Base-by-base conservation (phyloP, 1,140 invertebrate species). In the Spodoptera litura region DNA sequence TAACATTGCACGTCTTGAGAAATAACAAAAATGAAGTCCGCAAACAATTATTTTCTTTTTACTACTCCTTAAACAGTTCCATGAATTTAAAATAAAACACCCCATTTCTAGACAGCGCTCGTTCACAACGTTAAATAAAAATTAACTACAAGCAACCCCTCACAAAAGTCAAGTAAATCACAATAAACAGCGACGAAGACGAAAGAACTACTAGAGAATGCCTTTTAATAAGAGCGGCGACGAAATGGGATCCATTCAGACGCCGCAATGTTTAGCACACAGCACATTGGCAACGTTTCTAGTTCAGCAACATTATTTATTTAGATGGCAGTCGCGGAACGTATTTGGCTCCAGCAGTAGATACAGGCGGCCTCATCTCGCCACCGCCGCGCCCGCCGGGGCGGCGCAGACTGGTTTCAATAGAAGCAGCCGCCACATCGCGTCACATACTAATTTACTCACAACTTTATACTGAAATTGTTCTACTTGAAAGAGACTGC, bases 41-140 rank as follows among this genome's bases (percentile, higher is more conserved):
- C 3, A 3, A 5, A 44, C 9, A 44, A 44, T 44, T 44, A 6
- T 44, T 44, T 44, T 44, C 6, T 44, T 44, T 44, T 44, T 44
- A 44, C 9, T 44, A 44, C 38, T 10, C 38, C 38, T 31, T 44
- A 44, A 44, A 44, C 38, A 44, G 6, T 44, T 44, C 9, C 38
- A 44, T 49, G 11, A 66, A 49, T 49, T 20, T 38, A 66, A 20
- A 31, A 49, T 20, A 35, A 11, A 49, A 49, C 44, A 15, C 62
- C 38, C 12, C 62, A 49, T 64, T 64, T 49, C 20, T 44, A 64
- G 52, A 52, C 49, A 52, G 49, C 13, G 51, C 66, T 31, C 44
- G 27, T 13, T 70, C 66, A 53, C 20, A 70, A 53, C 66, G 52
- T 70, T 70, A 70, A 70, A 70, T 70, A 70, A 70, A 70, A 70